Percentiles rank a stretch among this genome's conserved stretches.
phyloP scores from a whole-genome alignment of 1,140 invertebrate species.

The Drosophila ercepeae region DNA sequence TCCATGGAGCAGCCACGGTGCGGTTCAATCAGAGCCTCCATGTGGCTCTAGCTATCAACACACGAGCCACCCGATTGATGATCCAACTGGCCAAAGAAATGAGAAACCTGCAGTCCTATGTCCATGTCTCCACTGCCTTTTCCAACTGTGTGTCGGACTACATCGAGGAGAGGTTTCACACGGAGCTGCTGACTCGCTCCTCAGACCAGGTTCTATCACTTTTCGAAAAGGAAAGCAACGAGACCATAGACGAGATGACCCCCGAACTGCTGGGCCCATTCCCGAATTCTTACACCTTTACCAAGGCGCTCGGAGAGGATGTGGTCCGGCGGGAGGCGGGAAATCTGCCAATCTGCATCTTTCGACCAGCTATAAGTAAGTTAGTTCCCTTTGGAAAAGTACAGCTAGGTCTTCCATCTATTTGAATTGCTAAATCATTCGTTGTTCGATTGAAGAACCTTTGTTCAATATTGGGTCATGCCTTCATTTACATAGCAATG shows the following conservation, averaged over 20 bases:
- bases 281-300: conserved; percentile 93
- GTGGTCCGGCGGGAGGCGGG: conserved; percentile 86
- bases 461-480: background rate
- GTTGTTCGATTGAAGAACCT: background rate
- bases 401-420: background rate
- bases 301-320: conserved; percentile 92
- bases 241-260: conserved; percentile 87
- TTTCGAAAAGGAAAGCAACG: conserved; percentile 84
- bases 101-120: conserved; percentile 86
- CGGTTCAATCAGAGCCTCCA: conserved; percentile 91
- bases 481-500: background rate
- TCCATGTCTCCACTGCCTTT: conserved; percentile 91
- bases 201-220: conserved; percentile 87
- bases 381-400: conserved; percentile 2
- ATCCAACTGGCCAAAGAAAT: conserved; percentile 87
- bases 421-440: background rate
- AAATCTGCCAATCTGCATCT: conserved; percentile 89
- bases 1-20: conserved; percentile 94
- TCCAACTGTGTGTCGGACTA: conserved; percentile 86
- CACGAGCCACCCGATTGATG: conserved; percentile 85
- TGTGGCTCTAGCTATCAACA: conserved; percentile 86
- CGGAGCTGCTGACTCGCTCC: conserved; percentile 85
- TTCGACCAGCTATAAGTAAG: conserved; percentile 89
- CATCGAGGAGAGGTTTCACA: conserved; percentile 90
- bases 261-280: conserved; percentile 88